Conservation (phyloP, 35 echinoderm and acorn worm species). For the Diadema setosum region DNA sequence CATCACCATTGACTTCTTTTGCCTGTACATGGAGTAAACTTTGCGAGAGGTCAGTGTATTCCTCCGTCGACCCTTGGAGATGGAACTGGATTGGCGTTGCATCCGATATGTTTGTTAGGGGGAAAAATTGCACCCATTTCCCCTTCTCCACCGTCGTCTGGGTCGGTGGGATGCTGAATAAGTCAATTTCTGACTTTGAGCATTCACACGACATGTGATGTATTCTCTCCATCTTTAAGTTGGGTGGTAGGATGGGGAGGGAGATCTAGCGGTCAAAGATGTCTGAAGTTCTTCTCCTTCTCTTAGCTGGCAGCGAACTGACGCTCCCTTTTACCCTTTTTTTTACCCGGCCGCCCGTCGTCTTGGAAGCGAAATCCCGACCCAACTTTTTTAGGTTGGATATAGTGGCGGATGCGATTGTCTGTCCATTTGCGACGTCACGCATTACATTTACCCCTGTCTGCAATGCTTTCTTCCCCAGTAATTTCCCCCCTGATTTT, state of each 20-base stretch:
- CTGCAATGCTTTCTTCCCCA: conserved; percentile 36
- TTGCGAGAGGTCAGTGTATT: conserved; percentile 43
- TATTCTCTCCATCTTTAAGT: conserved; percentile 35
- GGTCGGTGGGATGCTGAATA: conserved; percentile 27
- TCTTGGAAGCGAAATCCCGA: not conserved
- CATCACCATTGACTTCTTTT: conserved; percentile 21
- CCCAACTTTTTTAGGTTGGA: not conserved
- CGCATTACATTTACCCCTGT: conserved; percentile 5
- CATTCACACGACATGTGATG: conserved; percentile 36
- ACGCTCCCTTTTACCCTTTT: not conserved
- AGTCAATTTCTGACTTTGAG: conserved; percentile 54
- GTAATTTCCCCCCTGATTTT: conserved; percentile 27
- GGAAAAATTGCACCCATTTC: conserved; percentile 27
- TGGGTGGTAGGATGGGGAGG: not conserved
- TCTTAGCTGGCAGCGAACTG: not conserved
- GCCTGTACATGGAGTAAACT: conserved; percentile 40
- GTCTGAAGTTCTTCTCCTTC: conserved; percentile 31
- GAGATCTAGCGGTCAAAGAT: not conserved
- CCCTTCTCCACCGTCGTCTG: conserved; percentile 30
- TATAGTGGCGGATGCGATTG: not conserved
- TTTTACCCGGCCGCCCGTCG: not conserved
- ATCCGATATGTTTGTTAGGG: conserved; percentile 29
- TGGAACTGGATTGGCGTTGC: conserved; percentile 26
- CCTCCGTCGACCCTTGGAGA: conserved; percentile 13
- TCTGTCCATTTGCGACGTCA: conserved; percentile 8